phyloP scores from a whole-genome alignment of 2,113 vertebrate genomes.

The Camarhynchus parvulus region DNA sequence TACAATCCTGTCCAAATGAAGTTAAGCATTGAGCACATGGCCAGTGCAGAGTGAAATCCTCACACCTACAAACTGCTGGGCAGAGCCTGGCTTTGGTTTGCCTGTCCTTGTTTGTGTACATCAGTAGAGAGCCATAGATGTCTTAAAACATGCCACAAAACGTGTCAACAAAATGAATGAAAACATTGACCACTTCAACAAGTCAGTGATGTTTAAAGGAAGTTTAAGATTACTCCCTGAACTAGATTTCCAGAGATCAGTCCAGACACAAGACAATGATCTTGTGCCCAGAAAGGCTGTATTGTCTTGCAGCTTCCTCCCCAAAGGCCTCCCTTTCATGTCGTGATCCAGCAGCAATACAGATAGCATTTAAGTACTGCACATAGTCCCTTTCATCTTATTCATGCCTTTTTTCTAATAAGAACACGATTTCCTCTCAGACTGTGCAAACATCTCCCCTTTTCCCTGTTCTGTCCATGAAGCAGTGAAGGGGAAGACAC shows the following conservation, averaged over 20 bases:
- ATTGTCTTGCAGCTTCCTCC: neutral
- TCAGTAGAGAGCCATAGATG: neutral
- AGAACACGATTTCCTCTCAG: neutral
- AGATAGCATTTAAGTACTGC: neutral
- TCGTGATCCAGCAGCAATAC: neutral
- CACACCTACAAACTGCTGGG: accelerated
- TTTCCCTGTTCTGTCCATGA: neutral
- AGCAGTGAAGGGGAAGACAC: neutral
- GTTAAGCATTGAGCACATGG: neutral
- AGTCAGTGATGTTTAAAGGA: neutral
- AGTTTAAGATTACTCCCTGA: neutral
- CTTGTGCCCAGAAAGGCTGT: neutral
- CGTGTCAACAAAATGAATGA: neutral
- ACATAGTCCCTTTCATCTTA: neutral
- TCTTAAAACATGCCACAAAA: neutral
- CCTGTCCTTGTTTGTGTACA: neutral
- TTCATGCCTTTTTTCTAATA: neutral
- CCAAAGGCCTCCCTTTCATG: neutral
- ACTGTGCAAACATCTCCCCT: neutral
- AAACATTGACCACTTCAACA: neutral
- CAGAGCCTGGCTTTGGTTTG: neutral
- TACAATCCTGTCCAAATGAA: neutral
- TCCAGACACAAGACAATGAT: neutral
- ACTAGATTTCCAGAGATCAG: neutral
- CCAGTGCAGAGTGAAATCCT: neutral